Base-by-base conservation (phyloP, 2,113 vertebrate genomes). In the Dasyprocta punctata region DNA sequence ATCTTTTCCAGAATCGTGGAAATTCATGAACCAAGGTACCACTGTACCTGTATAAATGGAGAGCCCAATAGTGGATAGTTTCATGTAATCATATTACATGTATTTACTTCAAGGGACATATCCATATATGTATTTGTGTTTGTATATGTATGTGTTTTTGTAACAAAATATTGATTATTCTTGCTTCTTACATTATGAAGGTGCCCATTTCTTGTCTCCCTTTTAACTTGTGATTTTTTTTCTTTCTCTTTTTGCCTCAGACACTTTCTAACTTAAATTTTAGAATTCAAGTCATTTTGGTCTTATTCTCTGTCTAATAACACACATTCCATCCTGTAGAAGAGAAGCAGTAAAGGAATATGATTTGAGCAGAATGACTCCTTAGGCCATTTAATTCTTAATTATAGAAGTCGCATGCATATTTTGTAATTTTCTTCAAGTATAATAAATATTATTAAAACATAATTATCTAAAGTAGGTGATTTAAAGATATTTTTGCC, bases 401-500 rank as follows among this genome's bases (percentile, higher is more conserved):
- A 41, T 89, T 94, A 49, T 58, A 65, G 22, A 89, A 94, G 75
- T 91, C 58, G 60, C 30, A 65, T 71, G 60, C 38, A 85, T 71
- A 24, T 56, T 89, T 1, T 49, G 41, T 75, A 84, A 41, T 11
- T 75, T 93, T 90, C 67, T 20, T 38, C 75, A 26, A 63, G n/a
- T 26, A 80, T 69, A 80, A 81, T 78, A 89, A 77, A 54, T 71
- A 86, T 58, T 82, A 73, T 89, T 4, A 88, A 85, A 93, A 93
- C 16, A 44, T 1, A 86, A 44, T 73, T 92, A 24, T 94, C 13
- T 80, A 87, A 90, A 92, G 60, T 47, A 89, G 52, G 6, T 58
- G 5, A 52, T 90, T 95, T 69, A 75, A 83, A 78, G 92, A 85
- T 97, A 80, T 92, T 86, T 94, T 63, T 94, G 41, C 11, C 20